phyloP scores from a whole-genome alignment of 2,888 invertebrate species.

The Thera britannica region DNA sequence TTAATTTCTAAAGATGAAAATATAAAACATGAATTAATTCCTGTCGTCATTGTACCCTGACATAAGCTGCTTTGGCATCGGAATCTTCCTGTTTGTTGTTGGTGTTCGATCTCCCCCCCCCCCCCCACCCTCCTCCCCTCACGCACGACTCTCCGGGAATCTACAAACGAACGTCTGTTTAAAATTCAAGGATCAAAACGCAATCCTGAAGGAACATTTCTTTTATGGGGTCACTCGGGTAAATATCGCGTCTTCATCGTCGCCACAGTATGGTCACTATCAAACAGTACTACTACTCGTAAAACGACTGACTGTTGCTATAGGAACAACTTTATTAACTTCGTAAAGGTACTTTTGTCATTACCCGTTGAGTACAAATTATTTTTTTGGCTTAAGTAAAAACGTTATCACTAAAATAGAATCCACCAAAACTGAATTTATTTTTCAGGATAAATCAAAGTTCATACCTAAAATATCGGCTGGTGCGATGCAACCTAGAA shows the following conservation, averaged over 20 bases:
- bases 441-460: no score
- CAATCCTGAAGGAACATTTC: slow-evolving; percentile 68
- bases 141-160: slow-evolving; percentile 26
- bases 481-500: no score
- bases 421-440: no score
- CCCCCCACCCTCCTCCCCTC: slow-evolving; percentile 27
- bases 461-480: no score
- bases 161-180: slow-evolving; percentile 52
- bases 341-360: no score
- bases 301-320: background rate
- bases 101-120: slow-evolving; percentile 22
- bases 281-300: slow-evolving; percentile 8
- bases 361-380: no score
- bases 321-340: background rate
- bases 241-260: slow-evolving; percentile 70
- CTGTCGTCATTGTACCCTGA: background rate
- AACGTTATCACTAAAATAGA: no score
- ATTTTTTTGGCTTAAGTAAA: no score
- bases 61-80: slow-evolving; percentile 12
- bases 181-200: slow-evolving; percentile 70
- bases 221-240: slow-evolving; percentile 75
- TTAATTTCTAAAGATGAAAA: background rate
- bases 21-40: slow-evolving; percentile 1
- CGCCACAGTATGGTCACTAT: background rate
- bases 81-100: slow-evolving; percentile 5